phyloP scores from a whole-genome alignment of 2,888 invertebrate genomes.

The Oegoconia quadripuncta region DNA sequence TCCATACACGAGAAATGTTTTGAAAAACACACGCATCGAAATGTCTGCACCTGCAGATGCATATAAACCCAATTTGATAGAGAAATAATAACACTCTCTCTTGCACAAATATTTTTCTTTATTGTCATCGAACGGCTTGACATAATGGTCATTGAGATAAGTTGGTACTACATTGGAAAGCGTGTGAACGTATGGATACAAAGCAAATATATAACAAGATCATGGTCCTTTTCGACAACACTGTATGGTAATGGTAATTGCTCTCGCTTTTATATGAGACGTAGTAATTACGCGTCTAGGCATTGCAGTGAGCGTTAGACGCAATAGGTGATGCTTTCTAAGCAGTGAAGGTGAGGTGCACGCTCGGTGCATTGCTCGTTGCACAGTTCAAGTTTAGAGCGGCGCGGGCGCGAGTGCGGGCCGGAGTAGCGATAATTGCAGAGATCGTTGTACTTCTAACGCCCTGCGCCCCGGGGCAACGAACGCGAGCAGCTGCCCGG shows the following conservation, averaged over 20 bases:
- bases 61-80: slow-evolving; percentile 45
- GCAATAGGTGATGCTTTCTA: slow-evolving; percentile 73
- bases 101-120: slow-evolving; percentile 58
- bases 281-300: slow-evolving; percentile 37
- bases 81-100: slow-evolving; percentile 48
- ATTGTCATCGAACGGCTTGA: slow-evolving; percentile 43
- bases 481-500: slow-evolving; percentile 76
- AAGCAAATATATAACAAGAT: slow-evolving; percentile 6
- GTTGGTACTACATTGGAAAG: slow-evolving; percentile 38
- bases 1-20: slow-evolving; percentile 38
- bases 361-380: slow-evolving; percentile 48
- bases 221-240: background rate
- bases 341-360: slow-evolving; percentile 74
- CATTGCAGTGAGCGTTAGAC: slow-evolving; percentile 44
- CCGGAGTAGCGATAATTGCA: slow-evolving; percentile 55
- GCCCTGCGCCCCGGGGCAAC: slow-evolving; percentile 71
- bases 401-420: slow-evolving; percentile 36
- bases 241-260: background rate
- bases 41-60: slow-evolving; percentile 26
- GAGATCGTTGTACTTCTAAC: slow-evolving; percentile 77
- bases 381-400: slow-evolving; percentile 74
- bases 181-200: slow-evolving; percentile 34
- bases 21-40: slow-evolving; percentile 41
- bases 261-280: slow-evolving; percentile 73
- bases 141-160: slow-evolving; percentile 41